Conservation (phyloP, 2,113 vertebrate species). For the Hyla sarda region DNA sequence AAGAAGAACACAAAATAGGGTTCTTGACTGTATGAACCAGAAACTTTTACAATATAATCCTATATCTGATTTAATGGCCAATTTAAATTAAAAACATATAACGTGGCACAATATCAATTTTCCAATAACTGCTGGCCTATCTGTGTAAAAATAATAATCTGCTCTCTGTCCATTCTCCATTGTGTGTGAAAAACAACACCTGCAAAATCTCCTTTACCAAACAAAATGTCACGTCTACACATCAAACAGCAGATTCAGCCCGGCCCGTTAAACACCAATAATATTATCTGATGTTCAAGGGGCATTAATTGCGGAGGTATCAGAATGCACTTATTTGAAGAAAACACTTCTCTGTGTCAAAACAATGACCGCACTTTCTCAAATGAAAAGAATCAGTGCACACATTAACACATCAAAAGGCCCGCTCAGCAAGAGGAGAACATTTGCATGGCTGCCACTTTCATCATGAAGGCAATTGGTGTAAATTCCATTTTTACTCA, state of each 20-base stretch:
- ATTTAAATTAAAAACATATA: too few relatives aligned
- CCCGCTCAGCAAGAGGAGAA: constrained; percentile 76
- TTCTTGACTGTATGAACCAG: too few relatives aligned
- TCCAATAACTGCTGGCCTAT: background rate
- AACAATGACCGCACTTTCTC: constrained; percentile 81
- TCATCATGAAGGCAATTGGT: constrained; percentile 88
- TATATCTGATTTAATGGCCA: too few relatives aligned
- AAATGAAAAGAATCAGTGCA: constrained; percentile 78
- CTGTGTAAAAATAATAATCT: background rate
- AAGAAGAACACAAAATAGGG: too few relatives aligned
- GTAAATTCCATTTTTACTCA: constrained; percentile 87
- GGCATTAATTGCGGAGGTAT: constrained; percentile 65
- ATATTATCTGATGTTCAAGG: constrained; percentile 66
- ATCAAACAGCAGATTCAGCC: constrained; percentile 11
- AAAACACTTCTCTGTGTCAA: constrained; percentile 69
- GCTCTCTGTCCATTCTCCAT: background rate
- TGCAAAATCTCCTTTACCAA: constrained; percentile 8
- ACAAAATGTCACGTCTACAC: background rate
- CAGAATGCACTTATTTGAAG: constrained; percentile 63
- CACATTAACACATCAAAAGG: constrained; percentile 95
- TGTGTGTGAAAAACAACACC: constrained; percentile 9
- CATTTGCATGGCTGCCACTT: constrained; percentile 85
- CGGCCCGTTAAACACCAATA: constrained; percentile 56
- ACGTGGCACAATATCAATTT: background rate
- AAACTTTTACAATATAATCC: too few relatives aligned